Evolutionary conservation across 1,140 invertebrate species (phyloP).

Genomic region (Macrotrachela quadricornifera): DNA sequence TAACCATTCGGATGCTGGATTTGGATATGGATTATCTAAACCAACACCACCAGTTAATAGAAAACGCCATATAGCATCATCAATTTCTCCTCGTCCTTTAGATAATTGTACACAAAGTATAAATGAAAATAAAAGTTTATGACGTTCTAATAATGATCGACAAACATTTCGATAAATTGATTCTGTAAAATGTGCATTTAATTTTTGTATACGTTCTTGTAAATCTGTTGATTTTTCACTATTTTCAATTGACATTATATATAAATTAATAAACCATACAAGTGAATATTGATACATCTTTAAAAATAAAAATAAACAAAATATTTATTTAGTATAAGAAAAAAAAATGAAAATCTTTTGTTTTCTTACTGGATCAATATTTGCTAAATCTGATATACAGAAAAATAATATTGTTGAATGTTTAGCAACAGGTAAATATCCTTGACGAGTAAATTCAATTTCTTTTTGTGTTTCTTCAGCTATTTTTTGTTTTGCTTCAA

Average conservation of each 20-base stretch:
- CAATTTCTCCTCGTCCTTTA: conserved; percentile 43
- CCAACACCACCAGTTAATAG: conserved; percentile 65
- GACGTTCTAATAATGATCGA: neutral
- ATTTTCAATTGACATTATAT: conserved; percentile 25
- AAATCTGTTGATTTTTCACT: conserved; percentile 42
- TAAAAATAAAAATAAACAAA: no score
- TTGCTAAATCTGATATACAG: neutral
- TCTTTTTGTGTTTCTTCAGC: conserved; percentile 60
- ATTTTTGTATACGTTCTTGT: conserved; percentile 42
- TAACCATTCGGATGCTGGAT: conserved; percentile 43
- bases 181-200: conserved; percentile 62
- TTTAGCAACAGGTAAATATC: conserved; percentile 15
- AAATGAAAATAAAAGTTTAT: conserved; percentile 64
- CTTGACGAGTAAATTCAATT: conserved; percentile 33
- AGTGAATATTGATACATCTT: conserved; percentile 85
- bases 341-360: no score
- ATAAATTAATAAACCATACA: conserved; percentile 48
- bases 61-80: conserved; percentile 58
- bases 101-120: conserved; percentile 57
- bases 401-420: conserved; percentile 3
- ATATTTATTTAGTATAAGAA: no score
- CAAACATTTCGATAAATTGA: conserved; percentile 70
- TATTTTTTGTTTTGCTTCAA: conserved; percentile 40
- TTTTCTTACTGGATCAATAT: neutral
- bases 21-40: conserved; percentile 49